Evolutionary conservation across 1,140 invertebrate genomes (phyloP).

Genomic region (Procambarus clarkii): DNA sequence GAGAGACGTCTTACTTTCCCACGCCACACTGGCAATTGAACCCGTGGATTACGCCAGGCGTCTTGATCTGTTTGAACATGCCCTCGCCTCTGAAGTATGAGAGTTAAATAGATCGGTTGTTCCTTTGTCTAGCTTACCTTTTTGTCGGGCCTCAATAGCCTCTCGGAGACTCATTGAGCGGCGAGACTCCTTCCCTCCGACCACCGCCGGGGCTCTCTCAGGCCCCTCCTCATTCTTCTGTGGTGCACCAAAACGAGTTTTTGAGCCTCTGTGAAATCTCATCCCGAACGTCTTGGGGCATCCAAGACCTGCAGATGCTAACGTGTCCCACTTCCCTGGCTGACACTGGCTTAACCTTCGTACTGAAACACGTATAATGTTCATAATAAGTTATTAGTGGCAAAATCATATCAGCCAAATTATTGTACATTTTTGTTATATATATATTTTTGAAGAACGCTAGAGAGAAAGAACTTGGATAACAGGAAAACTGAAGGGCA

Average conservation of each 20-base stretch:
- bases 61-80: neutral
- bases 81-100: neutral
- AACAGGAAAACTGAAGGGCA: no score
- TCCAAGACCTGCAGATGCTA: neutral
- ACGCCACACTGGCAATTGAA: no score
- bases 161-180: neutral
- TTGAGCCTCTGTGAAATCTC: slow-evolving; percentile 7
- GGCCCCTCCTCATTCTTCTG: slow-evolving; percentile 1
- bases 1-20: no score
- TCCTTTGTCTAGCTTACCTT: neutral
- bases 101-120: neutral
- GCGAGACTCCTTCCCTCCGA: neutral
- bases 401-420: no score
- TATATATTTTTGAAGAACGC: no score
- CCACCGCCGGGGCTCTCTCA: neutral
- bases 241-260: slow-evolving; percentile 4
- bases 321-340: neutral
- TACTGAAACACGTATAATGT: no score
- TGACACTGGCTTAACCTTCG: neutral
- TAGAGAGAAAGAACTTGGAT: no score
- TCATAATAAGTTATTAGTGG: no score
- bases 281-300: neutral
- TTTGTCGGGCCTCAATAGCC: neutral
- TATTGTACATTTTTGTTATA: no score
- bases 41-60: neutral